These are phyloP conservation scores for Drosophila suboccidentalis DNA, from an alignment of 2,888 invertebrate species.

Conservation along the genomic window DNA sequence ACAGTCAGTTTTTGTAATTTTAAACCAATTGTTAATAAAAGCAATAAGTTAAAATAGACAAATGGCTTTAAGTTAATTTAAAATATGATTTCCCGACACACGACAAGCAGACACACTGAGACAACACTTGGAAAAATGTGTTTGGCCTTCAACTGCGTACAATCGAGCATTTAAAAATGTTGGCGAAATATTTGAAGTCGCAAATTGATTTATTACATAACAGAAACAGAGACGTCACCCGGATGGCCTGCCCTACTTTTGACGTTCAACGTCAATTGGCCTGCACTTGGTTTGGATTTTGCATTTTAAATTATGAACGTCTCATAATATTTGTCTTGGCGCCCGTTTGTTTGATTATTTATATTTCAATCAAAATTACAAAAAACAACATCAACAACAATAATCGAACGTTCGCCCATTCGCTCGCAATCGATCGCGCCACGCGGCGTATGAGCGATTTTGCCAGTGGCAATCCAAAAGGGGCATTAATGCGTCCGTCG, in stretches of 20 bases:
- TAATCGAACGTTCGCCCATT: conserved; percentile 18
- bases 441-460: conserved; percentile 70
- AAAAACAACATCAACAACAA: conserved; percentile 9
- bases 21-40: conserved; percentile 69
- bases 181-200: conserved; percentile 41
- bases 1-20: conserved; percentile 60
- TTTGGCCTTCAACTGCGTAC: conserved; percentile 42
- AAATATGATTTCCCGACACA: conserved; percentile 15
- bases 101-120: not conserved
- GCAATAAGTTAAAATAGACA: conserved; percentile 29
- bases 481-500: conserved; percentile 61
- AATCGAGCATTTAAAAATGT: conserved; percentile 23
- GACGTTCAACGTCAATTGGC: conserved; percentile 50
- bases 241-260: conserved; percentile 32
- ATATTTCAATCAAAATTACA: conserved; percentile 68
- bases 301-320: conserved; percentile 57
- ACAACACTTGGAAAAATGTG: conserved; percentile 11
- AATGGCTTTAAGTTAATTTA: conserved; percentile 26
- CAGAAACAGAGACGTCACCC: conserved; percentile 41
- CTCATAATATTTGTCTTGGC: conserved; percentile 66
- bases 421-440: conserved; percentile 57
- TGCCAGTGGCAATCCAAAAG: conserved; percentile 20
- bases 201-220: conserved; percentile 64
- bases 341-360: conserved; percentile 58
- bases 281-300: conserved; percentile 46